Conservation (phyloP, 2,113 vertebrate species). For the Crotalus viridis region DNA sequence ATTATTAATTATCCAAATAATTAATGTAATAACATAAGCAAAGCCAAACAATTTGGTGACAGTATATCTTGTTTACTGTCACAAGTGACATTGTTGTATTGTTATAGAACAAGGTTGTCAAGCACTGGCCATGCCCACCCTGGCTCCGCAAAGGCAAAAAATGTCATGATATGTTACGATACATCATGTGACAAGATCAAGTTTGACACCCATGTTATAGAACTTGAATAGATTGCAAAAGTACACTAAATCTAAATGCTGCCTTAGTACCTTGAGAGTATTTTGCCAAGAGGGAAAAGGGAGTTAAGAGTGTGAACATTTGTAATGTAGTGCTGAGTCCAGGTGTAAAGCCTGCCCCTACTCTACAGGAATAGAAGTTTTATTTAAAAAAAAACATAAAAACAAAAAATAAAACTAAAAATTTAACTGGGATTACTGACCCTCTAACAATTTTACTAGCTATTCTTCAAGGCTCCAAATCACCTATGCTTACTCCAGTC, state of each 20-base stretch:
- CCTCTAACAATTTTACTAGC: not conserved
- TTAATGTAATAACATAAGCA: slow-evolving; percentile 5
- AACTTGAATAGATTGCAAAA: not conserved
- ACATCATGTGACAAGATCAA: too few species aligned
- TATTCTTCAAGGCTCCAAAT: not conserved
- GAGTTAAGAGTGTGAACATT: not conserved
- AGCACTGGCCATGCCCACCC: too few species aligned
- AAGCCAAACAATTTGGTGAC: not conserved
- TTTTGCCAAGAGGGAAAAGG: not conserved
- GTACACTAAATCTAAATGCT: not conserved
- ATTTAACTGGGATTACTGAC: not conserved
- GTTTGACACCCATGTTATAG: not conserved
- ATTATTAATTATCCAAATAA: not conserved
- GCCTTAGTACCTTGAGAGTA: not conserved
- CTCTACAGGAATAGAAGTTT: not conserved
- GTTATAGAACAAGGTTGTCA: not conserved
- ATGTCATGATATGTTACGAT: too few species aligned
- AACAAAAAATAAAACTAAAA: not conserved
- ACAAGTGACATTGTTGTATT: not conserved
- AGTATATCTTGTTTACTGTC: not conserved
- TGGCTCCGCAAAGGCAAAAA: too few species aligned
- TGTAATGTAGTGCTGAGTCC: not conserved
- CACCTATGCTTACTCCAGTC: not conserved
- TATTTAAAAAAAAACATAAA: not conserved
- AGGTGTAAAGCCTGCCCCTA: not conserved